These are phyloP conservation scores for Ephialtes manifestator DNA, from an alignment of 2,888 invertebrate species.

Conservation along the genomic window DNA sequence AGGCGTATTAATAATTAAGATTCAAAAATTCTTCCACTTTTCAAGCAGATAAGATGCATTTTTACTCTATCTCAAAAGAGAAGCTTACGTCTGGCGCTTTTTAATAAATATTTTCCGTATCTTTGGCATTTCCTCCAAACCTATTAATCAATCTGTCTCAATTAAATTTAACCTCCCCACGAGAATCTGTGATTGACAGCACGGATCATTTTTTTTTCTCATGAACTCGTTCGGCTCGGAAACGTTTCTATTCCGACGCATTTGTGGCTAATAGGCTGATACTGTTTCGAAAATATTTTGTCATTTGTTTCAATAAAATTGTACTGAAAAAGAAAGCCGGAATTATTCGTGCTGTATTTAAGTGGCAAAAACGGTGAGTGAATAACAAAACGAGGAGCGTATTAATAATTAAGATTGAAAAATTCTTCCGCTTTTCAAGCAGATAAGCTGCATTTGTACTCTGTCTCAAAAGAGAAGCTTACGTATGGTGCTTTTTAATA, in stretches of 20 bases:
- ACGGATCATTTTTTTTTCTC: neutral
- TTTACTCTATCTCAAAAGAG: neutral
- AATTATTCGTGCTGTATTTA: neutral
- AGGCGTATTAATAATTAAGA: too few species aligned
- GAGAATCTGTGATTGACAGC: conserved; percentile 26
- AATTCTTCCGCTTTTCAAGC: neutral
- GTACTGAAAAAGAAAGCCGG: neutral
- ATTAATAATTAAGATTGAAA: too few species aligned
- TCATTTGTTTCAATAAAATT: neutral
- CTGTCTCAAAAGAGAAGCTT: neutral
- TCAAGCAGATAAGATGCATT: too few species aligned
- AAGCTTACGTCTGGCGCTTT: neutral
- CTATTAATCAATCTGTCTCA: conserved; percentile 39
- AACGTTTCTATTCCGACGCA: neutral
- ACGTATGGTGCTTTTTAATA: neutral
- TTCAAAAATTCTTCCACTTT: neutral
- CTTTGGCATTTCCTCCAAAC: conserved; percentile 4
- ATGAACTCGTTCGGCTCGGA: neutral
- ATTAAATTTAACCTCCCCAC: conserved; percentile 32
- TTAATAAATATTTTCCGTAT: conserved; percentile 7
- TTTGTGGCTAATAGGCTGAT: neutral
- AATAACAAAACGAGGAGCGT: neutral
- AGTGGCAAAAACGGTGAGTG: neutral
- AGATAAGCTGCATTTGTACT: too few species aligned
- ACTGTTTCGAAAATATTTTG: neutral